phyloP scores from a whole-genome alignment of 2,797 vertebrate species.

The Luscinia luscinia region DNA sequence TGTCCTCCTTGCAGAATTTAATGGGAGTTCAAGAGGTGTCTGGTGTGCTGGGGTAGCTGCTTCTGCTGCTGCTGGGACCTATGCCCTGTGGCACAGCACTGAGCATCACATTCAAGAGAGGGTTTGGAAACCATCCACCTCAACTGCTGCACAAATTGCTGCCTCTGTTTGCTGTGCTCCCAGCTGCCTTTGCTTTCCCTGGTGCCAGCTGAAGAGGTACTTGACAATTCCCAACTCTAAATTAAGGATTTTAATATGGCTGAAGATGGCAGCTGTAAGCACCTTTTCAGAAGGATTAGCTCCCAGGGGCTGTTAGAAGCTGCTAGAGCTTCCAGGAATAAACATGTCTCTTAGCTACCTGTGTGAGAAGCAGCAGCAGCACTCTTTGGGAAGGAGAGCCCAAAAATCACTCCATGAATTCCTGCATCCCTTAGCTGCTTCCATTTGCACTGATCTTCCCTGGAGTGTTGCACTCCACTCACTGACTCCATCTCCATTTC shows the following conservation, averaged over 20 bases:
- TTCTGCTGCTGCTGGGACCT: background rate
- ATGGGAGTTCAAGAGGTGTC: background rate
- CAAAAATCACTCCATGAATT: background rate
- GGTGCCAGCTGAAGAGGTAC: background rate
- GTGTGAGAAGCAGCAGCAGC: background rate
- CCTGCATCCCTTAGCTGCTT: background rate
- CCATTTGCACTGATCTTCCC: background rate
- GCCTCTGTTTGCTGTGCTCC: background rate
- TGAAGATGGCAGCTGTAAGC: background rate
- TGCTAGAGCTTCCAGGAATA: background rate
- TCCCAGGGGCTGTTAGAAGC: background rate
- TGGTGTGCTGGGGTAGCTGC: background rate
- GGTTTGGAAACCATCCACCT: conserved; percentile 4
- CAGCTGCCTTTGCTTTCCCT: background rate
- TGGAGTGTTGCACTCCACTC: background rate
- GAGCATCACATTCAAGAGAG: background rate
- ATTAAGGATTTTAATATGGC: background rate
- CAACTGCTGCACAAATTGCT: background rate
- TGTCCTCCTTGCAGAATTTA: background rate
- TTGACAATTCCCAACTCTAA: background rate
- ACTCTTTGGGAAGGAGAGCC: background rate
- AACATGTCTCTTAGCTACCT: background rate
- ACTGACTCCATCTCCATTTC: background rate
- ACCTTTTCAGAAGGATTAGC: background rate
- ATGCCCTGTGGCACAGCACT: background rate